Conservation (phyloP, 2,113 vertebrate species). For the Ctenomys sociabilis region DNA sequence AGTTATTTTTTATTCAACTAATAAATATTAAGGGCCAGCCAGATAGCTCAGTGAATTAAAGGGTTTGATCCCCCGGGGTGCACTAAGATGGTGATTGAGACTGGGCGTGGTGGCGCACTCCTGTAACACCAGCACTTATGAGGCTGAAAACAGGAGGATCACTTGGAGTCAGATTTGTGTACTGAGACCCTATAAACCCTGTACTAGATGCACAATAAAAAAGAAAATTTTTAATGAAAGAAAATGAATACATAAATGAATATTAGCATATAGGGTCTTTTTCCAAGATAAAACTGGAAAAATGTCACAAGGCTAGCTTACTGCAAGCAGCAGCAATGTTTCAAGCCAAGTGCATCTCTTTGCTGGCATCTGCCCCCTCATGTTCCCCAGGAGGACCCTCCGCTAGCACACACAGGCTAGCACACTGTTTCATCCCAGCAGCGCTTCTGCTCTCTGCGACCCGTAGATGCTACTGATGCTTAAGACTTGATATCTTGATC, state of each 20-base stretch:
- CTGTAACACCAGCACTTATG: no score
- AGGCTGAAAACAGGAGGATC: no score
- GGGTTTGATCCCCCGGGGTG: no score
- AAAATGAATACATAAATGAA: neutral
- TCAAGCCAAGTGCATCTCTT: neutral
- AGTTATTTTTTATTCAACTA: neutral
- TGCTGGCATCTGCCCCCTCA: neutral
- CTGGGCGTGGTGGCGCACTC: no score
- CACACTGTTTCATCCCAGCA: neutral
- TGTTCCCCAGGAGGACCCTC: neutral
- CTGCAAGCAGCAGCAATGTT: neutral
- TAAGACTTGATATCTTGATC: slow-evolving; percentile 15
- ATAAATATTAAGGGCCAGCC: neutral
- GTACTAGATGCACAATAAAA: no score
- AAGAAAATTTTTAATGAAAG: no score
- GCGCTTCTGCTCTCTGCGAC: neutral
- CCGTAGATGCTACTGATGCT: neutral
- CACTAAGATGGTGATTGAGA: no score
- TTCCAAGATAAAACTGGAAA: neutral
- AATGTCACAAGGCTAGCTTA: neutral
- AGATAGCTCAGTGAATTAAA: no score
- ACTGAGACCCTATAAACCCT: no score
- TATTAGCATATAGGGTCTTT: neutral
- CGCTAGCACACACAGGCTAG: neutral
- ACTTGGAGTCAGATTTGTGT: no score